Conservation (phyloP, 2,888 invertebrate genomes). For the Erannis defoliaria region DNA sequence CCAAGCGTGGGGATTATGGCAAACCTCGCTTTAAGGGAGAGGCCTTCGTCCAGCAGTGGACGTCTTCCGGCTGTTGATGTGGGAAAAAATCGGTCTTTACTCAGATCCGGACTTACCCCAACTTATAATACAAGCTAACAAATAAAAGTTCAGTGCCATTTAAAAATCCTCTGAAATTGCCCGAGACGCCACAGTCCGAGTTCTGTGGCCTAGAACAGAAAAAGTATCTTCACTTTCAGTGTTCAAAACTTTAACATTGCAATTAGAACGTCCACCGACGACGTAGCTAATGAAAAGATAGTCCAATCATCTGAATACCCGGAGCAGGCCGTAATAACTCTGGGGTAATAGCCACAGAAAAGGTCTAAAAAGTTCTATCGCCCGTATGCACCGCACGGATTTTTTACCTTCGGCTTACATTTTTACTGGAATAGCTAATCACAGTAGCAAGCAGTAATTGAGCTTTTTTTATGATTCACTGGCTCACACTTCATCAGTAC, state of each 20-base stretch:
- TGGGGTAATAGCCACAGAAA: slow-evolving; percentile 32
- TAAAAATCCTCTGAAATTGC: no score
- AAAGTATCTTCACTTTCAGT: neutral
- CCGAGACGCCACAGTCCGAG: no score
- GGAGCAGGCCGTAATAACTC: slow-evolving; percentile 26
- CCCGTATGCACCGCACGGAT: slow-evolving; percentile 52
- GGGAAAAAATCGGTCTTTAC: no score
- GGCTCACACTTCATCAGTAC: no score
- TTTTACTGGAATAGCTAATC: slow-evolving; percentile 46
- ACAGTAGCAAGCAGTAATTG: slow-evolving; percentile 2
- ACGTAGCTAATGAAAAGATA: slow-evolving; percentile 33
- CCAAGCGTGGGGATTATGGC: no score
- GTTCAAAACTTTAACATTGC: slow-evolving; percentile 35
- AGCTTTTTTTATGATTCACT: slow-evolving; percentile 1
- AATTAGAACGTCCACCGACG: slow-evolving; percentile 28
- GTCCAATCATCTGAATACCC: slow-evolving; percentile 29
- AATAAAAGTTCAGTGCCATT: no score
- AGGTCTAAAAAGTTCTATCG: slow-evolving; percentile 52
- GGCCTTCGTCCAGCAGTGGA: no score
- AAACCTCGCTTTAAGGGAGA: no score
- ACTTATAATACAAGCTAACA: no score
- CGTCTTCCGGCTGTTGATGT: no score
- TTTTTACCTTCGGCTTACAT: slow-evolving; percentile 53
- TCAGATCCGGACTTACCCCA: no score
- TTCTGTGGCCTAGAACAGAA: neutral